A percentile compares a stretch with the other conserved stretches of the same genome.
phyloP scores from a whole-genome alignment of 2,888 invertebrate species.

The Cataglyphis cursor region DNA sequence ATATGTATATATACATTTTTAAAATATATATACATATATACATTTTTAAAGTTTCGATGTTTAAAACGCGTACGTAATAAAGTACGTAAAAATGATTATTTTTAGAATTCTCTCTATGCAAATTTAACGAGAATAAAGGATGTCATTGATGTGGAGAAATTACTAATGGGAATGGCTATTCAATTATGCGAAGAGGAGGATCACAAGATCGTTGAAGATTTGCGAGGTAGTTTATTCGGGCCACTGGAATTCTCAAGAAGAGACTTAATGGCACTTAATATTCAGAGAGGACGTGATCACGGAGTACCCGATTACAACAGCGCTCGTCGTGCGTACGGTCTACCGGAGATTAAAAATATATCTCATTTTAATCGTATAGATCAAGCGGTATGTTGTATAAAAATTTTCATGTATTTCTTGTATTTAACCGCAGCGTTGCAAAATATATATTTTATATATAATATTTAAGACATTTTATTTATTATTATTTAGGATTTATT shows the following conservation, averaged over 20 bases:
- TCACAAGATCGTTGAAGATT: slow-evolving; percentile 88
- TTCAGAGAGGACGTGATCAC: slow-evolving; percentile 88
- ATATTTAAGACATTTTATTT: slow-evolving; percentile 50
- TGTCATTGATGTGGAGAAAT: slow-evolving; percentile 87
- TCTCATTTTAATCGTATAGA: slow-evolving; percentile 77
- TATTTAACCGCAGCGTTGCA: neutral
- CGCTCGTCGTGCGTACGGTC: slow-evolving; percentile 87
- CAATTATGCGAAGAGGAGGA: slow-evolving; percentile 64
- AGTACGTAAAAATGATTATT: slow-evolving; percentile 76
- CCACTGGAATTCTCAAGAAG: slow-evolving; percentile 88
- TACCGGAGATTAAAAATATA: slow-evolving; percentile 79
- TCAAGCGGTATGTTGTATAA: slow-evolving; percentile 35
- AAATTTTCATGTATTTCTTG: neutral
- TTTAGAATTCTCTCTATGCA: slow-evolving; percentile 73
- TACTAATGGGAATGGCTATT: slow-evolving; percentile 88
- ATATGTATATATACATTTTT: neutral
- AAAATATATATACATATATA: neutral
- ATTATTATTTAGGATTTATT: neutral
- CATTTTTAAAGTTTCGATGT: slow-evolving; percentile 7
- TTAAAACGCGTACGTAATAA: neutral
- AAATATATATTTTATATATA: neutral
- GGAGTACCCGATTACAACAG: slow-evolving; percentile 89
- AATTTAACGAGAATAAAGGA: slow-evolving; percentile 64
- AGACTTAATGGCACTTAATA: slow-evolving; percentile 89
- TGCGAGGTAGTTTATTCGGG: slow-evolving; percentile 88